A percentile compares a stretch with the other conserved stretches of the same genome.
Conservation (phyloP, 2,888 invertebrate genomes). For the Thera britannica region DNA sequence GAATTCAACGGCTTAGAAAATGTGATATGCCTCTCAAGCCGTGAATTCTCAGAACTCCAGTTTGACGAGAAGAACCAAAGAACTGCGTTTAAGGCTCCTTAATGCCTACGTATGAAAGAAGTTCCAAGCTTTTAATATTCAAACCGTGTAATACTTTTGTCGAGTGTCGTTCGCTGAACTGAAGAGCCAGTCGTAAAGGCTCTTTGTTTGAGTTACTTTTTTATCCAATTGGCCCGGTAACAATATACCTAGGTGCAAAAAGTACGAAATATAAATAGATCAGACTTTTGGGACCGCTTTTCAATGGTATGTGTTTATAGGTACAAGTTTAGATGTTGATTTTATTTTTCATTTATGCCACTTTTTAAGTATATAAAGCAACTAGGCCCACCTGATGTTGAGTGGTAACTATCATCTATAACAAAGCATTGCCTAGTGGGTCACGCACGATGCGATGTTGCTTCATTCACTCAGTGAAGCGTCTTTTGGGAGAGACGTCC, state of each 20-base stretch:
- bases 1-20: constrained; percentile 21
- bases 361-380: no score
- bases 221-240: constrained; percentile 67
- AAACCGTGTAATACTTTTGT: constrained; percentile 66
- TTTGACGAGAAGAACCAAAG: constrained; percentile 66
- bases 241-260: constrained; percentile 43
- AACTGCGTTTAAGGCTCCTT: constrained; percentile 67
- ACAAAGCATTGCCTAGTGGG: no score
- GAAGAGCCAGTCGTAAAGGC: constrained; percentile 58
- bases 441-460: no score
- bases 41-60: constrained; percentile 58
- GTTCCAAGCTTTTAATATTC: constrained; percentile 73
- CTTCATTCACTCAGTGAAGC: no score
- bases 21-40: constrained; percentile 35
- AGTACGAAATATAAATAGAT: constrained; percentile 40
- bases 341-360: background rate
- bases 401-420: no score
- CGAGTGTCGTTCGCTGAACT: constrained; percentile 64
- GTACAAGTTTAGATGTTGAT: constrained; percentile 19
- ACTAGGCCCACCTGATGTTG: no score
- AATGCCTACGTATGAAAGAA: constrained; percentile 66
- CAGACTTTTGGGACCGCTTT: constrained; percentile 33
- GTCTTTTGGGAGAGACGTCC: no score
- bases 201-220: constrained; percentile 56
- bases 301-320: constrained; percentile 15